Conservation (phyloP, 2,113 vertebrate species). For the Rhinoptilus africanus region DNA sequence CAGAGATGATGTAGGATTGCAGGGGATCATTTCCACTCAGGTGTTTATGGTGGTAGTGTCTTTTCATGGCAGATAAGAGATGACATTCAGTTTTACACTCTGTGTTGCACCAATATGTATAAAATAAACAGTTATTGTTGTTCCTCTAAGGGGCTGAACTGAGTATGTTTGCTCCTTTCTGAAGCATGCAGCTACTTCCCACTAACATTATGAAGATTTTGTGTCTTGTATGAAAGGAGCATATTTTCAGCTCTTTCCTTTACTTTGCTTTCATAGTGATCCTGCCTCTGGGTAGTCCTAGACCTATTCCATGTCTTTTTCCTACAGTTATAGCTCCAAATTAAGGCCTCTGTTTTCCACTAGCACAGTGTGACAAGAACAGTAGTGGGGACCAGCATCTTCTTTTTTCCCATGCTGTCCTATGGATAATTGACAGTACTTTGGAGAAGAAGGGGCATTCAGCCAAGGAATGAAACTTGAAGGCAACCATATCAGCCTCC, state of each 20-base stretch:
- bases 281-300: background rate
- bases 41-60: slow-evolving; percentile 40
- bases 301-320: background rate
- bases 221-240: background rate
- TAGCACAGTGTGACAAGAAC: background rate
- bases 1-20: slow-evolving; percentile 33
- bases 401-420: background rate
- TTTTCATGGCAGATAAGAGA: slow-evolving; percentile 53
- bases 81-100: slow-evolving; percentile 5
- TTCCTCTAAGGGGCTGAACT: background rate
- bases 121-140: slow-evolving; percentile 22
- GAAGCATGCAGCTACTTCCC: background rate
- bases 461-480: slow-evolving; percentile 35
- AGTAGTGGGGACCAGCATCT: background rate
- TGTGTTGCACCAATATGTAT: background rate
- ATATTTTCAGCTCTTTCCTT: background rate
- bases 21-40: slow-evolving; percentile 47
- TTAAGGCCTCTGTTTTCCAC: background rate
- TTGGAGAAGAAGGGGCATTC: background rate
- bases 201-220: background rate
- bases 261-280: background rate
- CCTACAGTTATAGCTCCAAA: background rate
- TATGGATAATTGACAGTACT: background rate
- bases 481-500: background rate
- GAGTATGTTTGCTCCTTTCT: background rate